Conservation (phyloP, 30 jellyfish, hydroid and myxozoan species). For the Calvadosia cruxmelitensis region DNA sequence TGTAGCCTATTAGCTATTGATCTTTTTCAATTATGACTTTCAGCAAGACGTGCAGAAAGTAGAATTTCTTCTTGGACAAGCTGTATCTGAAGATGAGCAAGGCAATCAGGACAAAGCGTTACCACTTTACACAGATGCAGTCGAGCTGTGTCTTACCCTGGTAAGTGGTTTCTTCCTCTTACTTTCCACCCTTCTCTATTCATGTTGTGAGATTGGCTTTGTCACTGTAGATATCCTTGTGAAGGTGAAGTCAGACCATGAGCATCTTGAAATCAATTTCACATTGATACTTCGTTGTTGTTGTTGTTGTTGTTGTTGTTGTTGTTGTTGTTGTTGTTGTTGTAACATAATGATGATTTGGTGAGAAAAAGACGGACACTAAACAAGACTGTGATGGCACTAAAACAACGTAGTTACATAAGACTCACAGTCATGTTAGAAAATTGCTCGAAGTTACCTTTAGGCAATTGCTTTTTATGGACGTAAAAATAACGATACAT, state of each 20-base stretch:
- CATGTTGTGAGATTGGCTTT: too few relatives aligned
- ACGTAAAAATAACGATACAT: too few relatives aligned
- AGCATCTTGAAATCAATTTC: too few relatives aligned
- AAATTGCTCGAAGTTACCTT: too few relatives aligned
- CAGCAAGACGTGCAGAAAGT: conserved; percentile 68
- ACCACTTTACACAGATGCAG: conserved; percentile 73
- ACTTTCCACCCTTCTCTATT: neutral
- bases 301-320: neutral
- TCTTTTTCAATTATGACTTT: neutral
- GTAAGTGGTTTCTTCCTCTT: conserved; percentile 11
- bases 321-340: neutral
- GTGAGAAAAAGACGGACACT: too few relatives aligned
- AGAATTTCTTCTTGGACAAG: conserved; percentile 75
- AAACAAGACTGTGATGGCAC: too few relatives aligned
- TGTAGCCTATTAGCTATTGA: neutral
- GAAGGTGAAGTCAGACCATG: too few relatives aligned
- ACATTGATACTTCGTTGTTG: neutral
- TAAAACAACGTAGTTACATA: too few relatives aligned
- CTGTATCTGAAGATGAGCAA: conserved; percentile 75
- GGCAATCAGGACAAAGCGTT: conserved; percentile 62
- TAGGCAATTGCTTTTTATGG: too few relatives aligned
- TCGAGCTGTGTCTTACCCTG: conserved; percentile 63
- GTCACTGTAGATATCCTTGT: too few relatives aligned
- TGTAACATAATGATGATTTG: neutral
- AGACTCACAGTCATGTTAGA: too few relatives aligned